These are phyloP conservation scores for Lysiphlebus fabarum DNA, from an alignment of 1,140 invertebrate genomes.

Conservation along the genomic window DNA sequence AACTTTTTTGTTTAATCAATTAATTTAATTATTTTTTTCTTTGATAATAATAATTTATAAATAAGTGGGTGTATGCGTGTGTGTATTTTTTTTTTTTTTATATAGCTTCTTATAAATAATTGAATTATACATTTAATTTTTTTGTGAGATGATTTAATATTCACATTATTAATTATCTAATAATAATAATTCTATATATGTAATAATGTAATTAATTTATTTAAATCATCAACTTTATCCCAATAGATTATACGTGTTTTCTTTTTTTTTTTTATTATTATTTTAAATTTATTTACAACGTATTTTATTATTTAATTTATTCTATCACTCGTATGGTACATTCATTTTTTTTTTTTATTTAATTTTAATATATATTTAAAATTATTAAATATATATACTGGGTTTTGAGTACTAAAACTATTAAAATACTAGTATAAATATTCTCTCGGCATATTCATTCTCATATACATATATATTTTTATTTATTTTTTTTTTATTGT, in stretches of 20 bases:
- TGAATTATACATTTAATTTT: no score
- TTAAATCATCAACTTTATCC: no score
- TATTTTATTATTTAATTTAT: conserved; percentile 23
- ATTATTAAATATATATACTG: conserved; percentile 31
- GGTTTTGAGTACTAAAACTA: conserved; percentile 45
- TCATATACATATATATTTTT: conserved; percentile 20
- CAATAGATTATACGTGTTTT: conserved; percentile 18
- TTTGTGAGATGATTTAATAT: no score
- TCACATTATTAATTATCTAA: no score
- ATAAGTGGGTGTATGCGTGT: no score
- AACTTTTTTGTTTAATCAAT: no score
- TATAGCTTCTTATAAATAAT: no score
- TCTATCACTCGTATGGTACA: conserved; percentile 35
- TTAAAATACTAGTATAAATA: conserved; percentile 56
- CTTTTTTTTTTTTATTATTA: conserved; percentile 35
- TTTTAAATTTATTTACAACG: conserved; percentile 47
- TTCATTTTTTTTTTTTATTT: conserved; percentile 23
- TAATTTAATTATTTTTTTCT: no score
- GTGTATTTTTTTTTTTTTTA: no score
- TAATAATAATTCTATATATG: conserved; percentile 22
- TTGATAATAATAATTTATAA: no score
- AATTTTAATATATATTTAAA: conserved; percentile 33
- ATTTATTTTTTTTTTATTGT: conserved; percentile 31
- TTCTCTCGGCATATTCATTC: conserved; percentile 44
- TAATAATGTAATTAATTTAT: conserved; percentile 29